Evolutionary conservation across 1,140 invertebrate genomes (phyloP).

Genomic region (Teleopsis dalmanni): DNA sequence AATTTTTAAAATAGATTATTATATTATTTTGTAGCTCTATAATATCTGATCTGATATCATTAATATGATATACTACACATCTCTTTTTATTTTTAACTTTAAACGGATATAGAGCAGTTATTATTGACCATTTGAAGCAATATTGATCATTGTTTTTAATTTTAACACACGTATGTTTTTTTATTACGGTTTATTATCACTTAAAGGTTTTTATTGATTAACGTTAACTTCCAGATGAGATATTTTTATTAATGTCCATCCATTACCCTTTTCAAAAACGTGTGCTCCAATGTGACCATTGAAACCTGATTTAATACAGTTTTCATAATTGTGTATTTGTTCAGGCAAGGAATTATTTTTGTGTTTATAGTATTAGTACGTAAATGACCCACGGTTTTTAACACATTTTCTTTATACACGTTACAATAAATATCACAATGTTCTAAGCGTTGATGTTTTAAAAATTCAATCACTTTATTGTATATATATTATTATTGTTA

Average conservation of each 20-base stretch:
- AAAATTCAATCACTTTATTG: too few relatives aligned
- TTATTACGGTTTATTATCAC: background rate
- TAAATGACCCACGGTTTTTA: background rate
- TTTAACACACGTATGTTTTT: background rate
- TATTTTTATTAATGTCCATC: conserved; percentile 31
- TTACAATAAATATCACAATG: background rate
- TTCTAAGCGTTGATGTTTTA: too few relatives aligned
- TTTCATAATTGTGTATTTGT: too few relatives aligned
- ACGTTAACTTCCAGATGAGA: conserved; percentile 25
- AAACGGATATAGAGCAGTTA: background rate
- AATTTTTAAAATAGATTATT: background rate
- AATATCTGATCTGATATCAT: background rate
- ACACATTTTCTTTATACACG: background rate
- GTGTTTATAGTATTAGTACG: background rate
- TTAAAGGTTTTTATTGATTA: conserved; percentile 25
- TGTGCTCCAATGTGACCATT: background rate
- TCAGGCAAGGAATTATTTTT: background rate
- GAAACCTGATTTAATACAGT: background rate
- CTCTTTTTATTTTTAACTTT: background rate
- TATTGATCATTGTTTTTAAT: background rate
- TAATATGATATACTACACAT: background rate
- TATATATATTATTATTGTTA: too few relatives aligned
- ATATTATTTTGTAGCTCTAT: background rate
- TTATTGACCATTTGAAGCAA: background rate
- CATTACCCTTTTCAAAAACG: background rate